Evolutionary conservation across 2,113 vertebrate species (phyloP).

Genomic region (Lophochroa leadbeateri): DNA sequence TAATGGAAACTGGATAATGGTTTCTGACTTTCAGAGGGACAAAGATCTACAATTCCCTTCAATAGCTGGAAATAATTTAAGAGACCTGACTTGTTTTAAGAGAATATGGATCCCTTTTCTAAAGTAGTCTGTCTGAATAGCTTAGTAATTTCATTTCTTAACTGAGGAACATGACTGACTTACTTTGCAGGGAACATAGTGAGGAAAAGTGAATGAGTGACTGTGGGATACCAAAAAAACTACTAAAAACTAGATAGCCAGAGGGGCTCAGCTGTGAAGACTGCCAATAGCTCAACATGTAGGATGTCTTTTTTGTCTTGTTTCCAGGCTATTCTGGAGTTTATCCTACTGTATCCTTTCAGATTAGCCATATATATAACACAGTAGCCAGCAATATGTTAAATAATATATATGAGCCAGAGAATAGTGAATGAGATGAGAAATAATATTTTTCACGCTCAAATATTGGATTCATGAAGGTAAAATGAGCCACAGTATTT

Average conservation of each 20-base stretch:
- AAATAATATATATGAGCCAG: neutral
- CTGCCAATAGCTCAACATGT: neutral
- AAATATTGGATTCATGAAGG: neutral
- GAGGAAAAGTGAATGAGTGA: neutral
- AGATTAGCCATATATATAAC: neutral
- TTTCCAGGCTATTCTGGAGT: neutral
- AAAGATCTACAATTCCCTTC: neutral
- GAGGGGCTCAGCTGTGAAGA: neutral
- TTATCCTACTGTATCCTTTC: conserved; percentile 1
- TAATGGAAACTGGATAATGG: neutral
- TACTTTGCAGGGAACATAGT: neutral
- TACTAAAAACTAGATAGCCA: neutral
- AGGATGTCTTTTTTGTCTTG: neutral
- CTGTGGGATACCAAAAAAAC: neutral
- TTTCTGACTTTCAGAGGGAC: neutral
- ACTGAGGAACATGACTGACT: neutral
- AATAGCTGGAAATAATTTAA: neutral
- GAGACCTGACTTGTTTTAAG: neutral
- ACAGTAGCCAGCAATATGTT: neutral
- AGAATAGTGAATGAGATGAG: neutral
- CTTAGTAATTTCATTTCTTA: neutral
- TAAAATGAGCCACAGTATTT: neutral
- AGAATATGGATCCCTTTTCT: neutral
- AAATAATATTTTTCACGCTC: neutral
- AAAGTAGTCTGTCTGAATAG: neutral